Evolutionary conservation across 1,140 invertebrate species (phyloP), one percentile per base, ranked within the genome.

Genomic region (Bombus affinis): DNA sequence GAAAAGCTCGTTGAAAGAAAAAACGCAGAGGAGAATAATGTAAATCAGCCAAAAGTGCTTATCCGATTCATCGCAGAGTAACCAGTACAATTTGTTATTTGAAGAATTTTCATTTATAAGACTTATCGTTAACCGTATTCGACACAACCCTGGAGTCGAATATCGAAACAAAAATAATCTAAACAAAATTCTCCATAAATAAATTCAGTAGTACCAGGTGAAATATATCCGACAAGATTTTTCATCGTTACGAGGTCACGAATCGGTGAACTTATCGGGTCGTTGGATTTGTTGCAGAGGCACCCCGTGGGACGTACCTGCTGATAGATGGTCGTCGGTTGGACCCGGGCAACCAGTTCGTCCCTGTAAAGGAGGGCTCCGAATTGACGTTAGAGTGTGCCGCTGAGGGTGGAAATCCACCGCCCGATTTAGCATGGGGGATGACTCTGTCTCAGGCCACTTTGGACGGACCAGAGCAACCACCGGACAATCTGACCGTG

Each of bases 281-380:
- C 72, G 35, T 84, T 84, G 75, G 44, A 84, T 71, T 90, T 92
- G 77, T 96, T 95, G 22, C 96, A 98, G 97, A 98, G 94, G 95
- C 97, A 59, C 97, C 97, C 39, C 96, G 97, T 79, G 96, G 97
- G 37, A 97, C 97, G 74, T 98, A 98, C 93, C 95, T 98, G 89
- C 96, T 97, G 91, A 97, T 98, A 92, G 97, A 98, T 93, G 97
- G 97, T 13, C 95, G 97, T 25, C 96, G 97, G 42, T 95, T 98
- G 89, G 97, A 98, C 95, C 97, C 97, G 0, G 97, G 97, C 83
- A 98, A 98, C 94, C 96, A 97, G 76, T 98, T 98, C 95, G 97
- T 98, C 88, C 97, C 97, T 2, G 97, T 98, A 18, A 96, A 97
- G 91, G 97, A 98, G 93, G 97, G 97, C 91, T 97, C 97, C 25